These are phyloP conservation scores for Chrysolina haemoptera DNA, from an alignment of 2,888 invertebrate genomes.

Conservation along the genomic window DNA sequence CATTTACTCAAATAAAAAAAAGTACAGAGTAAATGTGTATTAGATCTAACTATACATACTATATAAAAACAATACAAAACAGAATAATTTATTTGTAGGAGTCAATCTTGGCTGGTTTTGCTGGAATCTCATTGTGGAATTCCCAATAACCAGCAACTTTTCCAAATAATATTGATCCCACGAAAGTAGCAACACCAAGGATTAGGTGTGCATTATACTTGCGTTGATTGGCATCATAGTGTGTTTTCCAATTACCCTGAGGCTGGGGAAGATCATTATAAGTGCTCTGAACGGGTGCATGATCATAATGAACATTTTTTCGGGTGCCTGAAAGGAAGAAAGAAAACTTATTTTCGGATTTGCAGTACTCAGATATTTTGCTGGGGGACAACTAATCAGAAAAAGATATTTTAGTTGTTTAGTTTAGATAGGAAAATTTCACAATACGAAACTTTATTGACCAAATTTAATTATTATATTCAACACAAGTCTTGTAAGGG, in stretches of 20 bases:
- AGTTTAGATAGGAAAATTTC: too few species aligned
- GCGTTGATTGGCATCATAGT: conserved; percentile 77
- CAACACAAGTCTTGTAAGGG: too few species aligned
- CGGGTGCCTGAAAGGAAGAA: conserved; percentile 46
- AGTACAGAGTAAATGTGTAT: conserved; percentile 2
- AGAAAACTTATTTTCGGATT: background rate
- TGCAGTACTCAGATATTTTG: background rate
- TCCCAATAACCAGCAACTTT: conserved; percentile 76
- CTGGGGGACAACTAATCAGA: background rate
- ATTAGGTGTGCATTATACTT: conserved; percentile 79
- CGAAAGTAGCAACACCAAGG: conserved; percentile 73
- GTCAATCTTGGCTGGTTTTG: conserved; percentile 61
- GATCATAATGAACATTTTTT: conserved; percentile 47
- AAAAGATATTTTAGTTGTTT: too few species aligned
- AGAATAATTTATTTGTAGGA: conserved; percentile 56
- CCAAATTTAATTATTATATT: too few species aligned
- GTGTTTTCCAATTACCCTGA: conserved; percentile 83
- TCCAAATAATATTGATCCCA: conserved; percentile 70
- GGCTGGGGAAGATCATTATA: conserved; percentile 87
- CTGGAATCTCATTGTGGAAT: conserved; percentile 77
- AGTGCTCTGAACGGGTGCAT: conserved; percentile 64
- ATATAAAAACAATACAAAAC: conserved; percentile 62
- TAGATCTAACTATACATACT: conserved; percentile 27
- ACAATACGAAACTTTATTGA: too few species aligned
- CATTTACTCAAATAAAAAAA: background rate